Conservation (phyloP, 1,140 invertebrate genomes). For the Diprion similis region DNA sequence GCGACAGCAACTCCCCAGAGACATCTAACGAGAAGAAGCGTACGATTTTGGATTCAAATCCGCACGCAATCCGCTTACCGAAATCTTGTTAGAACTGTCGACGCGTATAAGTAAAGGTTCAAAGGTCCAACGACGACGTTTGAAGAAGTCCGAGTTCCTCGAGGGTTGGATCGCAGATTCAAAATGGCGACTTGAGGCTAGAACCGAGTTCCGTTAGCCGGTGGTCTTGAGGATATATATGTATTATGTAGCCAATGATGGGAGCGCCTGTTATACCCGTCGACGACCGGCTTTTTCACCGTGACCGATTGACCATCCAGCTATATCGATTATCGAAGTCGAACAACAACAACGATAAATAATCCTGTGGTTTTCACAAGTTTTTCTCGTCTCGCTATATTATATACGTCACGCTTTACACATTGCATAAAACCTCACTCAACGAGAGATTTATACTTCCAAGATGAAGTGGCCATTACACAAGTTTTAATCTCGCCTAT, state of each 20-base stretch:
- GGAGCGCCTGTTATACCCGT: too few species aligned
- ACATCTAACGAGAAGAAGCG: constrained; percentile 11
- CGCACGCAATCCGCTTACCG: constrained; percentile 41
- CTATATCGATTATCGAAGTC: too few species aligned
- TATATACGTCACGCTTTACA: too few species aligned
- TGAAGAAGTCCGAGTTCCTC: neutral
- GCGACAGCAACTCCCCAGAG: constrained; percentile 2
- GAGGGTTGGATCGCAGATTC: neutral
- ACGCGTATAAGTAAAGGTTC: constrained; percentile 18
- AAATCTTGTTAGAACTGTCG: constrained; percentile 40
- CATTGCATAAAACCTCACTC: neutral
- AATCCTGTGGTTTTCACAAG: too few species aligned
- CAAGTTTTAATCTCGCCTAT: neutral
- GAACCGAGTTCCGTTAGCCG: neutral
- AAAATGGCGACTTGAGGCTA: neutral
- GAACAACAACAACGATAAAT: too few species aligned
- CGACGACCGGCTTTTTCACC: too few species aligned
- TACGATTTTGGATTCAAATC: constrained; percentile 19
- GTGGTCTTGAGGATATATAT: neutral
- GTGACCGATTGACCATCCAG: too few species aligned
- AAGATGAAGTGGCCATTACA: constrained; percentile 15
- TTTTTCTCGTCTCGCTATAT: too few species aligned
- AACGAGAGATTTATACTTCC: neutral
- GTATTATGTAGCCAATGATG: too few species aligned
- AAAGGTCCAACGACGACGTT: constrained; percentile 23